Percentiles rank a stretch among this genome's conserved stretches.
phyloP scores from a whole-genome alignment of 92 coral and sea anemone species.

The Diadumene lineata region DNA sequence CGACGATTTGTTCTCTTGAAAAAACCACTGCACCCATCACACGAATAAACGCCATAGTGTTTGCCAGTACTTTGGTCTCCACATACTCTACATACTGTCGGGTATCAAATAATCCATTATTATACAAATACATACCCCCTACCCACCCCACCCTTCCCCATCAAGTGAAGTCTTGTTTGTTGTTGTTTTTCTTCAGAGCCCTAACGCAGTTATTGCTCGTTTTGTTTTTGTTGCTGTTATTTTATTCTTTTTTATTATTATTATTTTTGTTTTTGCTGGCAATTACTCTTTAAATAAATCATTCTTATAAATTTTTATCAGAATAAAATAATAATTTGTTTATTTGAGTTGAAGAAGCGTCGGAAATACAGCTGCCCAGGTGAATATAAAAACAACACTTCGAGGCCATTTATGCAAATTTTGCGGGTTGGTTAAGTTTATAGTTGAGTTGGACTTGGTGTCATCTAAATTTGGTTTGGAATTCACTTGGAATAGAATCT shows the following conservation, averaged over 20 bases:
- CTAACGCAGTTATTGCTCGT: no score
- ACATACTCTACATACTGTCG: conserved; percentile 88
- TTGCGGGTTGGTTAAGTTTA: neutral
- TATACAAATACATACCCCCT: no score
- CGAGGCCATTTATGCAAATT: conserved; percentile 14
- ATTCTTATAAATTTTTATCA: no score
- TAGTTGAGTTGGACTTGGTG: neutral
- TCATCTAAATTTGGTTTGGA: neutral
- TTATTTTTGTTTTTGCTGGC: no score
- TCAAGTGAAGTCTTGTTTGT: no score
- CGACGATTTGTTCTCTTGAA: conserved; percentile 95
- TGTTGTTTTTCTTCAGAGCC: no score
- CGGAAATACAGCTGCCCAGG: neutral
- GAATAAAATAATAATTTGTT: no score
- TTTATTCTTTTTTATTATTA: no score
- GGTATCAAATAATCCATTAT: no score
- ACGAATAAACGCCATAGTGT: conserved; percentile 92
- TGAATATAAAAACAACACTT: neutral
- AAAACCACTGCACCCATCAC: conserved; percentile 99
- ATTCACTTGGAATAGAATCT: neutral
- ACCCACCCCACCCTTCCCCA: no score
- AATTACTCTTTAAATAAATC: no score
- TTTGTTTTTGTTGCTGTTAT: no score
- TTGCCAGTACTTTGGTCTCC: conserved; percentile 94
- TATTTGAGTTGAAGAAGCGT: neutral